Evolutionary conservation across 2,113 vertebrate species (phyloP).

Genomic region (Pristiophorus japonicus): DNA sequence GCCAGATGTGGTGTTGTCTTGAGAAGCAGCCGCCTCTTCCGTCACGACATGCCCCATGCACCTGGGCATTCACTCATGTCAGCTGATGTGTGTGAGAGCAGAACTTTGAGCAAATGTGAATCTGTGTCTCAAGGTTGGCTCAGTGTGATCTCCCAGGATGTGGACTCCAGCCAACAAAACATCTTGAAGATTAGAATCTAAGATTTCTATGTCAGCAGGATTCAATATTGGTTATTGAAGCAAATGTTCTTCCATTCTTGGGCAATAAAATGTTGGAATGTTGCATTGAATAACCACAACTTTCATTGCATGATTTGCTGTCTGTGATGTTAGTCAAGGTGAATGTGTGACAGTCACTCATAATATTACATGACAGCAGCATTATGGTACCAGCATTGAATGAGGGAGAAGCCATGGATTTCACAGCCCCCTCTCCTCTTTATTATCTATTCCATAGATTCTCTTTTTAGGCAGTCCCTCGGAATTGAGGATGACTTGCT

Average conservation of each 20-base stretch:
- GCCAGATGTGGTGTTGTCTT: too few species aligned
- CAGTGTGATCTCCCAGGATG: not conserved
- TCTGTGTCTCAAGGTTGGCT: not conserved
- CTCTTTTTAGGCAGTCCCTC: not conserved
- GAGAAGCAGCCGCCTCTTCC: too few species aligned
- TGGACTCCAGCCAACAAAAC: not conserved
- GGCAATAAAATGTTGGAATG: not conserved
- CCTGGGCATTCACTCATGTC: not conserved
- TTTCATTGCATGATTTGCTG: not conserved
- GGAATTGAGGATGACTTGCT: too few species aligned
- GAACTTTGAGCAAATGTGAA: not conserved
- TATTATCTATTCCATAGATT: not conserved
- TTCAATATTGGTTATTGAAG: not conserved
- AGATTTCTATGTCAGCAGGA: not conserved
- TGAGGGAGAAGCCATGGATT: not conserved
- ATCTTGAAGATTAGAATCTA: slow-evolving; percentile 1
- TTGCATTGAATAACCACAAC: not conserved
- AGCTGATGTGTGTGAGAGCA: not conserved
- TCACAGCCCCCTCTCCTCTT: not conserved
- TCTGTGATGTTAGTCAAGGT: not conserved
- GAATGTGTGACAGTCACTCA: not conserved
- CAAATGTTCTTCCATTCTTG: not conserved
- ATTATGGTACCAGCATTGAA: not conserved
- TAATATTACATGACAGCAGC: not conserved
- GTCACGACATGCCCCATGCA: too few species aligned